Base-by-base conservation (phyloP, 2,113 vertebrate genomes). In the Cygnus buccinator region DNA sequence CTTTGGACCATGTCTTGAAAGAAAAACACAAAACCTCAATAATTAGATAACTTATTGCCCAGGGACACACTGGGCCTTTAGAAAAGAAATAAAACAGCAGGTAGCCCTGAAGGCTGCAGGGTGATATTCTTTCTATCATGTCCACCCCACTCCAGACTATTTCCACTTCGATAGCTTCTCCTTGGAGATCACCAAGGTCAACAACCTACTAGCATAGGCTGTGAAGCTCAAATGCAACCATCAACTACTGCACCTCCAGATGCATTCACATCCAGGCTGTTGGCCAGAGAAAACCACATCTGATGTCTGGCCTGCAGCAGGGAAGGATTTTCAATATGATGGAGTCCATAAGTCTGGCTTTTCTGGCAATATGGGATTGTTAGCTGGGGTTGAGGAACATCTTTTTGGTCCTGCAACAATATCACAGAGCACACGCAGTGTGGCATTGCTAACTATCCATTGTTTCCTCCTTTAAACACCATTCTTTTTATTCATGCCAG, bases 1-100 rank as follows among this genome's bases (percentile, higher is more conserved):
- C 87, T 95, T 96, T 99, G 99, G 89, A 96, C 92, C 98, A 99
- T 99, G 50, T 81, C 97, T 99, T 96, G 79, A 97, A 96, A 74
- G 61, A 87, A 95, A 94, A 93, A 48, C 54, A 91, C 8, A 75
- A 1, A 43, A 37, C 65, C 48, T 72, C 25, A 87, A 13, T 71
- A 59, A 78, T 21, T 37, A 78, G 20, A 50, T 21, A 35, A 86
- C 46, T 33, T 14, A 35, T 75, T 75, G 20, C 33, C 33, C 33
- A 63, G 31, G 22, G 28, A 66, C 23, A 77, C 13, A 14, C 52
- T 43, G 12, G 0, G 25, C 16, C 13, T 39, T 61, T 26, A 75
- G 10, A 50, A 74, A 89, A 44, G 26, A 29, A 41, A 41, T 29
- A 39, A 63, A 80, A 62, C 46, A 66, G 35, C 12, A 67, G 4